These are phyloP conservation scores for Peromyscus melanophrys DNA, from an alignment of 2,797 vertebrate genomes.

Conservation along the genomic window DNA sequence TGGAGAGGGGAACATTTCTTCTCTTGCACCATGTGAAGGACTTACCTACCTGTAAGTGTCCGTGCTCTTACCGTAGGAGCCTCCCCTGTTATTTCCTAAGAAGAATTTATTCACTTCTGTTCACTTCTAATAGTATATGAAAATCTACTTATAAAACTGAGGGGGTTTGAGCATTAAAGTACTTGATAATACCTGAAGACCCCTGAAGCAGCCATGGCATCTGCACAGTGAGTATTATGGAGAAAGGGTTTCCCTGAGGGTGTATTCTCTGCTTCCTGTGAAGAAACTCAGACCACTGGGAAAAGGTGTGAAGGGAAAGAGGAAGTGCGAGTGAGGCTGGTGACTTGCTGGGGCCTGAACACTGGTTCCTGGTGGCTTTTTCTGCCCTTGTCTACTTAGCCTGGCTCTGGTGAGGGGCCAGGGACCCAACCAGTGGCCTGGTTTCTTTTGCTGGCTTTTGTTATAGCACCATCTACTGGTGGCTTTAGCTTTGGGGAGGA, in stretches of 20 bases:
- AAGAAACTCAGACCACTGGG: not conserved
- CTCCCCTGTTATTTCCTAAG: not conserved
- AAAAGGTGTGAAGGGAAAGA: no score
- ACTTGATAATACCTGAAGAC: not conserved
- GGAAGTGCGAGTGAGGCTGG: not conserved
- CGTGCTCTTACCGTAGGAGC: accelerated
- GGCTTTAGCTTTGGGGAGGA: not conserved
- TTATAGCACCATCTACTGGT: slow-evolving; percentile 77
- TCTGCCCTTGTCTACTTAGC: not conserved
- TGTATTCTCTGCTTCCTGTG: not conserved
- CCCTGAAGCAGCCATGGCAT: not conserved
- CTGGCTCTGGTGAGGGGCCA: not conserved
- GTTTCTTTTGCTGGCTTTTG: slow-evolving; percentile 46
- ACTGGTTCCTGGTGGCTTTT: not conserved
- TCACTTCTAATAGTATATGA: not conserved
- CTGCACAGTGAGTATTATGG: not conserved
- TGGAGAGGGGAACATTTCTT: not conserved
- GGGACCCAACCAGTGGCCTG: not conserved
- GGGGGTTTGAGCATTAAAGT: not conserved
- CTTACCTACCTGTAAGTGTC: not conserved
- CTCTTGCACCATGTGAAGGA: not conserved
- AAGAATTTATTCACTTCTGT: not conserved
- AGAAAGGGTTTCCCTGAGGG: not conserved
- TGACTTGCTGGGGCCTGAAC: not conserved
- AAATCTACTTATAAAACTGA: not conserved